These are phyloP conservation scores for Vanessa tameamea DNA, from an alignment of 1,140 invertebrate species.

Conservation along the genomic window DNA sequence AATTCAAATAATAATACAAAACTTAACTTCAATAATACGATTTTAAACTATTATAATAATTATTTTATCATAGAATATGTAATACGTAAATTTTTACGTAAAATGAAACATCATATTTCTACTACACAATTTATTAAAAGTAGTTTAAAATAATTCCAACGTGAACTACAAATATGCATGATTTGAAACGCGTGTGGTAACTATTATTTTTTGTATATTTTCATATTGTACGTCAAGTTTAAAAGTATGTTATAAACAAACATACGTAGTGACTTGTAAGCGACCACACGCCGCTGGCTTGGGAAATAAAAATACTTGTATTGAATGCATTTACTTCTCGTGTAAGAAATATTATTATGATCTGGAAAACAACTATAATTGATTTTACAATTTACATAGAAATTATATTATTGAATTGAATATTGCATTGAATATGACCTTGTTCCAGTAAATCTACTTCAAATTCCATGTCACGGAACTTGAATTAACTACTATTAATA, in stretches of 20 bases:
- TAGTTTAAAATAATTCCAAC: constrained; percentile 1
- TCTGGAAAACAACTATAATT: too few species aligned
- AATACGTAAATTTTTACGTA: too few species aligned
- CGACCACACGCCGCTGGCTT: constrained; percentile 20
- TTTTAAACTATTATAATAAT: too few species aligned
- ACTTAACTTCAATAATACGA: too few species aligned
- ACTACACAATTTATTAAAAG: background rate
- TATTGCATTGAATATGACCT: background rate
- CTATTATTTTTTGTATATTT: constrained; percentile 29
- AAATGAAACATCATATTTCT: too few species aligned
- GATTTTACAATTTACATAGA: background rate
- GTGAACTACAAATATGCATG: background rate
- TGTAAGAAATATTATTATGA: background rate
- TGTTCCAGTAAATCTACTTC: too few species aligned
- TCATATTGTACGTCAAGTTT: constrained; percentile 27
- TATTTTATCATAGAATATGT: too few species aligned
- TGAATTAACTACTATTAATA: too few species aligned
- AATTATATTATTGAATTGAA: background rate
- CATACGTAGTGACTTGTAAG: constrained; percentile 21
- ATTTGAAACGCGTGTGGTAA: constrained; percentile 27
- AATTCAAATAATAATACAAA: background rate
- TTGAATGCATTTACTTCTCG: background rate
- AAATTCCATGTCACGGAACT: too few species aligned
- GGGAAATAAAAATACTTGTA: background rate
- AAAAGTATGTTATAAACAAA: constrained; percentile 25